A percentile compares a stretch with the other conserved stretches of the same genome.
These are phyloP conservation scores for Agrypnia vestita DNA, from an alignment of 1,140 invertebrate species.

Conservation along the genomic window DNA sequence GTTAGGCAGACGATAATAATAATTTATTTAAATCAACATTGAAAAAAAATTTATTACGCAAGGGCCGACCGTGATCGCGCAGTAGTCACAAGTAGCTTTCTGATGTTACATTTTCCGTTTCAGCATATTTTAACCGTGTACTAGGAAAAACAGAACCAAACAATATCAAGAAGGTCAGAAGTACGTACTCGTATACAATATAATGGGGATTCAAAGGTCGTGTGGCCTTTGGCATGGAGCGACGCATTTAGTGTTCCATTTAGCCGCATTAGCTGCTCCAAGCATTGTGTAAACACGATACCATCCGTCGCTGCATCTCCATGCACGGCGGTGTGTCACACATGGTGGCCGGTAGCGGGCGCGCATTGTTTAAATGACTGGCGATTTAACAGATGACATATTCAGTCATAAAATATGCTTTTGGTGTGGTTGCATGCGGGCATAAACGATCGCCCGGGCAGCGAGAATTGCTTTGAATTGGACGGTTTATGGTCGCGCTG, in stretches of 20 bases:
- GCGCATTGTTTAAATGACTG: not conserved
- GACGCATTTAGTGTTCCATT: not conserved
- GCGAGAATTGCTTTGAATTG: slow-evolving; percentile 18
- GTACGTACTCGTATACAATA: no score
- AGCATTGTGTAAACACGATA: not conserved
- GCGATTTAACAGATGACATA: slow-evolving; percentile 14
- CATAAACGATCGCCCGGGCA: not conserved
- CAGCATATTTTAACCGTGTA: no score
- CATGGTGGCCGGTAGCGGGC: not conserved
- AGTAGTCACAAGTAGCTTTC: no score
- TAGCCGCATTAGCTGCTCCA: not conserved
- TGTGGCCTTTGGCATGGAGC: not conserved
- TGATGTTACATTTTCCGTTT: no score
- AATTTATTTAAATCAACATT: no score
- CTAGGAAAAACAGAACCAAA: no score
- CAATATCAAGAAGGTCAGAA: no score
- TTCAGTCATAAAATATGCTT: slow-evolving; percentile 11
- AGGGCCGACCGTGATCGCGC: no score
- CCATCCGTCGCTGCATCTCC: not conserved
- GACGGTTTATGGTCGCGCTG: slow-evolving; percentile 14
- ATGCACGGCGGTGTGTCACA: not conserved
- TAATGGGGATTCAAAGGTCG: not conserved
- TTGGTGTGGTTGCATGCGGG: slow-evolving; percentile 21
- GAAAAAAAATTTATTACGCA: no score
- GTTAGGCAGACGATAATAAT: no score